Base-by-base conservation (phyloP, 2,888 invertebrate genomes). In the Archips xylosteana region DNA sequence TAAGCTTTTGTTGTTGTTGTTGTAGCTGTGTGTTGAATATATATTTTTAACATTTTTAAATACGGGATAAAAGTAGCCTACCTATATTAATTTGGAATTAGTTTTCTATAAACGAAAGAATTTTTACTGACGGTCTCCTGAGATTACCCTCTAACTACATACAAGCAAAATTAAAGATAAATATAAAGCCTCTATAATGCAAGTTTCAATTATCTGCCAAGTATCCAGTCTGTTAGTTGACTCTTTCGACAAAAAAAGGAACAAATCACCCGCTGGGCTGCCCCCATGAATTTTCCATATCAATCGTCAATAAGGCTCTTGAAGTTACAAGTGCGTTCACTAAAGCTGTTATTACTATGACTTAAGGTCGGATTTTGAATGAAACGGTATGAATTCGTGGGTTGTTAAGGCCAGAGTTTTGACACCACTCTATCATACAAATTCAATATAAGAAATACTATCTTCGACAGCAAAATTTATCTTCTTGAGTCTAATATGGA, bases 281-380 rank as follows among this genome's bases (percentile, higher is more conserved):
- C 91, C 92, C 93, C 90, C 87, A 92, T 91, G 85, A 88, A 87
- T 88, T 84, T 83, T 80, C 81, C 86, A 86, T 87, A 85, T 87
- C 89, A 92, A 91, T 92, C 88, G 86, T 82, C 39, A 47, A 23
- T 62, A 67, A 51, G 23, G 68, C 68, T 69, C 68, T 69, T 64
- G 57, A 68, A 63, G 13, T 45, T 45, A 49, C 32, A 32, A 2
- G 5, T 51, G 64, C 73, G 9, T 39, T 49, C 51, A 15, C 0
- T 49, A 34, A 49, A 32, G 15, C 15, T 42, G 49, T 59, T 73
- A 64, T 64, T 59, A 13, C 59, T 32, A 12, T 34, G n/a, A 6
- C 0, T 0, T 3, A 65, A 65, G 1, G 70, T 39, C 8, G 64
- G n/a, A 34, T 64, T 49, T 68, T 42, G 9, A 5, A 6, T 68